Evolutionary conservation across 2,888 invertebrate species (phyloP), one percentile per base, ranked within the genome.

Genomic region (Dryocosmus kuriphilus): DNA sequence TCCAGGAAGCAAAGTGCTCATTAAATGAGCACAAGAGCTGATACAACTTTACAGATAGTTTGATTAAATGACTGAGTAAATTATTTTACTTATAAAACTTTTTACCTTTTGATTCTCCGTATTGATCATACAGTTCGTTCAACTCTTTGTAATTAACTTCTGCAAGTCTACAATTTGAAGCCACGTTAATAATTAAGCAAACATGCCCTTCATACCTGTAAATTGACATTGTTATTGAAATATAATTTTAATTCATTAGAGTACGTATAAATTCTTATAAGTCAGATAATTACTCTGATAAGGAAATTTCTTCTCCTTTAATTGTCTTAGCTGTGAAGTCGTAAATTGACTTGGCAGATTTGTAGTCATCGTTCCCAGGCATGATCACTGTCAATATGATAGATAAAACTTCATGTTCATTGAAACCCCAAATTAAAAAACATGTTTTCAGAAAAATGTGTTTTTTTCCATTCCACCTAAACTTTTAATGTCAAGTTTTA

Each of bases 111-210:
- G 94, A 93, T 88, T 96, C 96, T 63, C 93, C 94, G 91, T 95
- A 96, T 88, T 96, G 94, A 77, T 95, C 95, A 90, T 95, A 94
- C 80, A 98, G 91, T 87, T 95, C 94, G 89, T 96, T 95, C 79
- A 98, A 92, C 92, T 97, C 96, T 85, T 95, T 95, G 92, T 97
- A 98, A 92, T 97, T 96, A 82, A 94, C 95, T 77, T 95, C 94
- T 0, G 97, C 97, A 77, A 96, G 93, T 24, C 97, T 97, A 92
- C 97, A 97, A 89, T 97, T 95, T 7, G 96, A 96, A 6, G 98
- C 98, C 46, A 98, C 97, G 91, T 98, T 98, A 16, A 97, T 97
- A 83, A 98, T 95, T 76, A 98, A 92, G 84, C 95, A 94, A 67
- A 97, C 97, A 92, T 97, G 95, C 78, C 95, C 97, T 89, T 95